phyloP scores from a whole-genome alignment of 1,140 invertebrate species.

The Wiebesia pumilae region DNA sequence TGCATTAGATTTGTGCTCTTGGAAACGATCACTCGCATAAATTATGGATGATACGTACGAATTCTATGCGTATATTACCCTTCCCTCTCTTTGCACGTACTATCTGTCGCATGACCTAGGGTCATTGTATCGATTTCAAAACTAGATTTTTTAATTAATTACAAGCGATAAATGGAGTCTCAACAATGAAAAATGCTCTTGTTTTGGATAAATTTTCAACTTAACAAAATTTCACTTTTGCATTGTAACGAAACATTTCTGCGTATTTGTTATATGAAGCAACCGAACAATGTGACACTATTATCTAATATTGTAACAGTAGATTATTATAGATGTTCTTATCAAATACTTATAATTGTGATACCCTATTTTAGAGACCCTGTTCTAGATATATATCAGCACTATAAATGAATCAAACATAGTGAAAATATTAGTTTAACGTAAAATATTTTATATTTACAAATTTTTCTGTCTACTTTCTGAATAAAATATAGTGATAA shows the following conservation, averaged over 20 bases:
- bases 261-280: neutral
- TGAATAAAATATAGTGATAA: too few species aligned
- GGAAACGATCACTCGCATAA: neutral
- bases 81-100: neutral
- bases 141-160: neutral
- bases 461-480: too few species aligned
- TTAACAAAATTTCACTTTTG: conserved; percentile 5
- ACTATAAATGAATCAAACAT: too few species aligned
- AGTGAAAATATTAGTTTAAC: too few species aligned
- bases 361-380: too few species aligned
- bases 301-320: neutral
- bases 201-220: neutral
- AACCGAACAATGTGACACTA: neutral
- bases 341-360: too few species aligned
- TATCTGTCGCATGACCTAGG: neutral
- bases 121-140: neutral
- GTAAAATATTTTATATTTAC: too few species aligned
- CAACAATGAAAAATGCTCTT: neutral
- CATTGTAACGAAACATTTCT: neutral
- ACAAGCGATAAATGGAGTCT: neutral
- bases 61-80: neutral
- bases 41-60: neutral
- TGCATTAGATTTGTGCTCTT: neutral
- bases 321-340: neutral
- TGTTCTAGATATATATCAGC: too few species aligned